These are phyloP conservation scores for Habroteleia sp. DNA, from an alignment of 2,888 invertebrate genomes.

Conservation along the genomic window DNA sequence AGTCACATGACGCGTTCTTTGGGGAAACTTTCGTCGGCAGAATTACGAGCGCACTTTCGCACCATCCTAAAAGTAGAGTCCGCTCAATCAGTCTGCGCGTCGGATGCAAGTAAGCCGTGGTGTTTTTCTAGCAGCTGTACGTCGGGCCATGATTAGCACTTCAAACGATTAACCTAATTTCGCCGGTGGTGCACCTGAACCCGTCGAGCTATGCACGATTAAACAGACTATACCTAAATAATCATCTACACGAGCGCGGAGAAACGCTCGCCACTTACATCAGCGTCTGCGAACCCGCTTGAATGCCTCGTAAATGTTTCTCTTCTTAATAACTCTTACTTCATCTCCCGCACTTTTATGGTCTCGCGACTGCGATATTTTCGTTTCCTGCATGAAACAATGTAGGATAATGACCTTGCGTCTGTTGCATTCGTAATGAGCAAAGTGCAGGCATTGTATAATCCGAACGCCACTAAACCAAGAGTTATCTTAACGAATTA, in stretches of 20 bases:
- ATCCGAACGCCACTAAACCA: constrained; percentile 23
- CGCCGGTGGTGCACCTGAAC: constrained; percentile 70
- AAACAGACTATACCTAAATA: constrained; percentile 68
- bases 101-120: constrained; percentile 6
- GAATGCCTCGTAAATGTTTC: constrained; percentile 52
- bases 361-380: constrained; percentile 48
- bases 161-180: constrained; percentile 75
- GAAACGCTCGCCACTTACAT: constrained; percentile 44
- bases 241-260: constrained; percentile 65
- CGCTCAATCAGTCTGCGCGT: constrained; percentile 9
- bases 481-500: constrained; percentile 47
- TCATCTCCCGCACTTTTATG: constrained; percentile 50
- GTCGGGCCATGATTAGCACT: constrained; percentile 68
- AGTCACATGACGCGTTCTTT: not conserved
- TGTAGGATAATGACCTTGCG: constrained; percentile 56
- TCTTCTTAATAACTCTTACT: constrained; percentile 54
- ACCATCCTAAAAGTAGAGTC: constrained; percentile 38
- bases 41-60: constrained; percentile 34
- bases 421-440: constrained; percentile 57
- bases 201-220: constrained; percentile 65
- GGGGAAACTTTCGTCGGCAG: constrained; percentile 9
- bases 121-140: constrained; percentile 34
- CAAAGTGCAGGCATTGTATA: constrained; percentile 31
- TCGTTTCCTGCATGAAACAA: constrained; percentile 50
- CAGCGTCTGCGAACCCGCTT: constrained; percentile 39